Conservation (phyloP, 1,140 invertebrate species). For the Sitobion miscanthi region DNA sequence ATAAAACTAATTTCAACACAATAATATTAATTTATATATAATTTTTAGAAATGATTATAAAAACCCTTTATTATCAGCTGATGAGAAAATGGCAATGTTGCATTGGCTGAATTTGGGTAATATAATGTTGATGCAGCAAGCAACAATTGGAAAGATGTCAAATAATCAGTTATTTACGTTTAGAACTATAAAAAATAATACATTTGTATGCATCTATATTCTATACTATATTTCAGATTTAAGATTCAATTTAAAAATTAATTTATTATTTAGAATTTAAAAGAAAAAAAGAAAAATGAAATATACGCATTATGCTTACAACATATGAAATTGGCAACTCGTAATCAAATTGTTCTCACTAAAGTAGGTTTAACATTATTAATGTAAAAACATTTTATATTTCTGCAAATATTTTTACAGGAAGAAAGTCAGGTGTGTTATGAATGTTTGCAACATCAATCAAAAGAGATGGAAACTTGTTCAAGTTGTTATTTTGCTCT, state of each 20-base stretch:
- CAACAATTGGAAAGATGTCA: background rate
- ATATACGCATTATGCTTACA: background rate
- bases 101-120: background rate
- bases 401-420: background rate
- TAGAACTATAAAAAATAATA: background rate
- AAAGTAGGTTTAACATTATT: background rate
- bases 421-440: conserved; percentile 43
- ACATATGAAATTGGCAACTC: background rate
- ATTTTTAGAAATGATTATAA: conserved; percentile 16
- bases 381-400: background rate
- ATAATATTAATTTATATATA: background rate
- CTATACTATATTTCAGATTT: background rate
- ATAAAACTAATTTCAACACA: background rate
- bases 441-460: conserved; percentile 14
- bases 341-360: background rate
- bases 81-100: conserved; percentile 9
- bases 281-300: background rate
- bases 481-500: conserved; percentile 40
- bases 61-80: background rate
- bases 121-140: background rate
- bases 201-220: background rate
- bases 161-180: background rate
- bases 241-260: background rate
- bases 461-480: background rate
- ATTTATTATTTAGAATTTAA: background rate